phyloP scores from a whole-genome alignment of 2,888 invertebrate genomes.

The Dynastes tityus region DNA sequence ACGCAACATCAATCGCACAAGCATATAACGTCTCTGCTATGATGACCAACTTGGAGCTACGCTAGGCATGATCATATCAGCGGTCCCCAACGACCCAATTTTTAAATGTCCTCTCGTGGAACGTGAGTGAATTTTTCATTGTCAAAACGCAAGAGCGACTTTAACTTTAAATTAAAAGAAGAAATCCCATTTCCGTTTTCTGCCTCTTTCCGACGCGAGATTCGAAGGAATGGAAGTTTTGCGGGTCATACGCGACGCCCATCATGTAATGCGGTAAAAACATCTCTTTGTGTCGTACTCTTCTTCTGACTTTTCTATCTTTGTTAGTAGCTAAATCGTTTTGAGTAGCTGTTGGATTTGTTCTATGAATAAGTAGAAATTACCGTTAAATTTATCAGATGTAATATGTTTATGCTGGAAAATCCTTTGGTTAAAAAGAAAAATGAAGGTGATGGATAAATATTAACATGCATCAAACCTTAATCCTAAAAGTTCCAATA shows the following conservation, averaged over 20 bases:
- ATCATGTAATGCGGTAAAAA: slow-evolving; percentile 24
- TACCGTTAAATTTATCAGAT: too few species aligned
- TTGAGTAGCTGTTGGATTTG: background rate
- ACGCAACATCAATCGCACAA: too few species aligned
- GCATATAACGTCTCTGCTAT: too few species aligned
- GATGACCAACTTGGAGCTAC: too few species aligned
- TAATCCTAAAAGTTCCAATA: too few species aligned
- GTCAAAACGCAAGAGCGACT: slow-evolving; percentile 33
- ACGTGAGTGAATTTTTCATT: slow-evolving; percentile 41
- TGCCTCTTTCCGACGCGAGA: background rate
- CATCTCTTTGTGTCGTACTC: background rate
- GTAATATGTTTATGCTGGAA: too few species aligned
- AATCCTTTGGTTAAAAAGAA: too few species aligned
- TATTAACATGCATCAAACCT: too few species aligned
- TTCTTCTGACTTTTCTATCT: background rate
- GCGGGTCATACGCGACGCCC: background rate
- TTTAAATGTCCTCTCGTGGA: slow-evolving; percentile 14
- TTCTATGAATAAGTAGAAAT: too few species aligned
- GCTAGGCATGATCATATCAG: too few species aligned
- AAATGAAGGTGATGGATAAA: too few species aligned
- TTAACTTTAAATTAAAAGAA: slow-evolving; percentile 43
- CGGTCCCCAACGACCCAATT: slow-evolving; percentile 16
- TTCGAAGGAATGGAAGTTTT: slow-evolving; percentile 30
- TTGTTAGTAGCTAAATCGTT: background rate
- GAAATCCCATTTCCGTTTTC: slow-evolving; percentile 35